Percentiles rank a stretch among this genome's conserved stretches.
Conservation (phyloP, 2,113 vertebrate species). For the Dendrocopos noguchii region DNA sequence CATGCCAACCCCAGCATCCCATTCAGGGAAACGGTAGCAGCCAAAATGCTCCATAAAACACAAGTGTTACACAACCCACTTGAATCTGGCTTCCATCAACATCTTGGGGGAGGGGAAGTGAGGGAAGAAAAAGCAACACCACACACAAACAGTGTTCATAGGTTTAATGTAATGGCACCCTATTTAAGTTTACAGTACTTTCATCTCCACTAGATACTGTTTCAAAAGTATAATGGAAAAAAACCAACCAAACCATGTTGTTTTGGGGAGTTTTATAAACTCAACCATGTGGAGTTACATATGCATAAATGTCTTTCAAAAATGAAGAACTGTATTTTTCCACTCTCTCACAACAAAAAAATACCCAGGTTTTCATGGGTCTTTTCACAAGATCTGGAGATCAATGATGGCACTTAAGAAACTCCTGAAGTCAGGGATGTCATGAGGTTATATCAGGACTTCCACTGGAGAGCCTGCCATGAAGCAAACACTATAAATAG, state of each 20-base stretch:
- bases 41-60: neutral
- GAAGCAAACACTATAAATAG: constrained; percentile 53
- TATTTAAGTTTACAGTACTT: constrained; percentile 47
- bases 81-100: neutral
- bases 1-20: neutral
- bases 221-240: neutral
- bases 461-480: neutral
- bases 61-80: neutral
- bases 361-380: neutral
- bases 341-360: neutral
- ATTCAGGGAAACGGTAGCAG: neutral
- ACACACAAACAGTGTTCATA: neutral
- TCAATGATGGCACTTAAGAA: neutral
- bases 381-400: neutral
- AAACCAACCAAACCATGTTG: neutral
- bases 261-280: neutral
- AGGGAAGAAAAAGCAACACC: neutral
- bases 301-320: neutral
- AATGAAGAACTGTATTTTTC: neutral
- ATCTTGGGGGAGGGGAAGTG: neutral
- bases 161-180: constrained; percentile 45
- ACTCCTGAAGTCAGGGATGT: neutral
- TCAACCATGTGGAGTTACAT: neutral
- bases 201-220: neutral
- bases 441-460: constrained; percentile 24